These are phyloP conservation scores for Caenorhabditis wallacei DNA, from an alignment of 2,888 invertebrate genomes.

Conservation along the genomic window DNA sequence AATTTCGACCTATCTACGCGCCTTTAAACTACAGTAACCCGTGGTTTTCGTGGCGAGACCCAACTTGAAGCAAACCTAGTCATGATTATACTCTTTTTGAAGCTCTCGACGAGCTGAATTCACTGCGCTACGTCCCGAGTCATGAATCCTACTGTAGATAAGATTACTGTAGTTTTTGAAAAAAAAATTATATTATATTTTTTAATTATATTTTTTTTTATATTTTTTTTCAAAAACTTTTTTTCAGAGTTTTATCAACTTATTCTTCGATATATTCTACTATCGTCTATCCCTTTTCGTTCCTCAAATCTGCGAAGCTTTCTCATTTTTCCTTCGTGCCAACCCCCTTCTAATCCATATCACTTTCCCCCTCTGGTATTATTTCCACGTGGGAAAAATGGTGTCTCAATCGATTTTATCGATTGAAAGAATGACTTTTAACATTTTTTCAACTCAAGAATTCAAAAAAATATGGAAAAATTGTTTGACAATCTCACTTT, in stretches of 20 bases:
- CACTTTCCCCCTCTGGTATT: slow-evolving; percentile 36
- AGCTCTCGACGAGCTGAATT: no score
- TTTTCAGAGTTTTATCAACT: slow-evolving; percentile 22
- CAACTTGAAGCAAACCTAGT: no score
- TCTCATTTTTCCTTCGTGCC: slow-evolving; percentile 47
- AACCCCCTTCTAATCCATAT: slow-evolving; percentile 44
- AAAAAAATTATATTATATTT: no score
- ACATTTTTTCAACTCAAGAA: neutral
- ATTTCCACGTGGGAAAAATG: slow-evolving; percentile 48
- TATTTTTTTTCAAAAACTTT: no score
- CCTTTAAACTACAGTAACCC: no score
- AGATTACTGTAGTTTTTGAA: no score
- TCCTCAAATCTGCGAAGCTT: slow-evolving; percentile 47
- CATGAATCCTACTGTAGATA: no score
- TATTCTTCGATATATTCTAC: slow-evolving; percentile 42
- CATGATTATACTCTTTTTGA: no score
- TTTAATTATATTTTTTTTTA: no score
- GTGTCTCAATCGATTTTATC: slow-evolving; percentile 17
- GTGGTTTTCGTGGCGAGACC: no score
- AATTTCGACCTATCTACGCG: no score
- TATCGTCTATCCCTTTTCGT: slow-evolving; percentile 36
- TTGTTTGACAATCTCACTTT: neutral
- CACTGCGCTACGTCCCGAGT: no score
- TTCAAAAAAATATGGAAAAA: slow-evolving; percentile 30
- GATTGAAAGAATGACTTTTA: slow-evolving; percentile 18